Percentiles rank a stretch among this genome's conserved stretches.
Evolutionary conservation across 2,113 vertebrate species (phyloP).

Genomic region (Xenopus tropicalis): UCB_Xtro_10.0 CM004451.2:13825501-13826000

Average conservation of each 20-base stretch:
- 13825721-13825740: no score
- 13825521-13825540: neutral
- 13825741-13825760: neutral
- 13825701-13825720: neutral
- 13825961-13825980: neutral
- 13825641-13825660: neutral
- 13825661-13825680: no score
- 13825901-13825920: neutral
- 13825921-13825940: neutral
- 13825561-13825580: neutral
- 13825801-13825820: constrained; percentile 60
- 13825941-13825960: neutral
- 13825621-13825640: neutral
- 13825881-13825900: neutral
- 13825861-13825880: neutral
- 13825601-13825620: neutral
- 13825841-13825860: constrained; percentile 79
- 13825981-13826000: constrained; percentile 32
- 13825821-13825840: constrained; percentile 69
- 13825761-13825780: constrained; percentile 75
- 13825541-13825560: neutral
- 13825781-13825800: constrained; percentile 75
- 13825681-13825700: neutral
- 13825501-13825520: neutral
- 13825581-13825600: neutral